A percentile compares a stretch with the other conserved stretches of the same genome.
These are phyloP conservation scores for Clarias macrocephalus DNA, from an alignment of 2,113 vertebrate genomes.

Conservation along the genomic window DNA sequence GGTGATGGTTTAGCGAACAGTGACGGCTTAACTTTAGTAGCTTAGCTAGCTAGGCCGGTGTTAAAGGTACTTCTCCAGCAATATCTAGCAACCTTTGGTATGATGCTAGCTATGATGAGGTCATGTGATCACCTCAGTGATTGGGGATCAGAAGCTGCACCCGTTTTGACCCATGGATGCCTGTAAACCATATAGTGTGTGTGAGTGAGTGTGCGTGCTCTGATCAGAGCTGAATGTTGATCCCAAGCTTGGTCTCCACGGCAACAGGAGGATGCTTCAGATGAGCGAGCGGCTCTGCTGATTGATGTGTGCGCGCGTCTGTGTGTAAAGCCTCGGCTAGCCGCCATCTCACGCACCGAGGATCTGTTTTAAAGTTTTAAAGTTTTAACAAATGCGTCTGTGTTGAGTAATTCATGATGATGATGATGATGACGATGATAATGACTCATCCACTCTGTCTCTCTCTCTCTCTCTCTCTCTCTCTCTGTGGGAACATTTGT, in stretches of 20 bases:
- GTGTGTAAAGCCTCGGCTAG: constrained; percentile 10
- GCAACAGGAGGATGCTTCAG: constrained; percentile 42
- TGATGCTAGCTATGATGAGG: background rate
- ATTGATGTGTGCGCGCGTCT: background rate
- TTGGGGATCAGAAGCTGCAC: background rate
- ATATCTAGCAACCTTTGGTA: background rate
- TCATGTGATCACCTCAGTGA: too few relatives aligned
- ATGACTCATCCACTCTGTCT: constrained; percentile 25
- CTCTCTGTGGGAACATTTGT: constrained; percentile 70
- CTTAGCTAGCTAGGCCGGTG: background rate
- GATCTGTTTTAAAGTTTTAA: constrained; percentile 30
- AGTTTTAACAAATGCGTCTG: background rate
- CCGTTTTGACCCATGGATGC: background rate
- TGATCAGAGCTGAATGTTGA: background rate
- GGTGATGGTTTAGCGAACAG: background rate
- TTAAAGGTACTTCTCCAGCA: background rate
- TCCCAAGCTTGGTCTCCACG: constrained; percentile 35
- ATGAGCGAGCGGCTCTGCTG: constrained; percentile 11
- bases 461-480: constrained; percentile 45
- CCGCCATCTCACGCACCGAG: constrained; percentile 12
- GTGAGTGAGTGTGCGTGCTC: constrained; percentile 5
- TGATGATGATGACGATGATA: constrained; percentile 16
- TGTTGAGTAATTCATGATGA: background rate
- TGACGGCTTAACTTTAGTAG: background rate
- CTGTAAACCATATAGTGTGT: background rate